Base-by-base conservation (phyloP, 2,113 vertebrate species). In the Psittacus erithacus region DNA sequence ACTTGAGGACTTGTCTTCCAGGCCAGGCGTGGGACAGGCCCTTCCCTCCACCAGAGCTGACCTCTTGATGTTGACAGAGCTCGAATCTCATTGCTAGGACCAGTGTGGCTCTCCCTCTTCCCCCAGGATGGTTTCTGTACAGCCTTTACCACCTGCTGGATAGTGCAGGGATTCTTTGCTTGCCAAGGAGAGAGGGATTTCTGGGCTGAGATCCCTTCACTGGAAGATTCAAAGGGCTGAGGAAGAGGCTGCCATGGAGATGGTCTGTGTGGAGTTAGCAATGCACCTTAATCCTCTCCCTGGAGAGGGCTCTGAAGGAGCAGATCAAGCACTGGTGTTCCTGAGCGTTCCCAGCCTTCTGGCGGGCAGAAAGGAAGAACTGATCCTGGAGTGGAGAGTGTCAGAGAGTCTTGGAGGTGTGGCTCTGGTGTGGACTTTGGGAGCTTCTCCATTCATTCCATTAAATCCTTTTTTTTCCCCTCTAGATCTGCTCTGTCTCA, bases 11-110 rank as follows among this genome's bases (percentile, higher is more conserved):
- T 95, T 98, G 77, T 82, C 97, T 76, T 96, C 94, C 46, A 85
- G 78, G 74, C 84, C 25, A 0, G 68, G 31, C 41, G 65, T 9
- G 3, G 92, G 60, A 41, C 77, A 88, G 12, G 50, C 94, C 2
- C 44, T 92, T 57, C 83, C 96, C 5, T 69, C 95, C 29, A 82
- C 95, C 39, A 95, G 89, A 92, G 52, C 87, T 71, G 93, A 91
- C 38, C 92, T 97, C 57, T 91, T 97, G 78, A 92, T 70, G 90
- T 80, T 97, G 89, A 97, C 96, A 67, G 98, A 98, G 38, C 43
- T 98, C 0, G 98, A 98, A 81, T 98, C 98, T 67, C 95, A 91
- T 55, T 98, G 97, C 93, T 98, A 98, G 96, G 93, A 78, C 53
- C 7, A 2, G 70, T 22, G 25, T 74, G 63, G 50, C 46, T 64